Percentiles rank a stretch among this genome's conserved stretches.
phyloP scores from a whole-genome alignment of 2,797 vertebrate genomes.

The Poeciliopsis infans region DNA sequence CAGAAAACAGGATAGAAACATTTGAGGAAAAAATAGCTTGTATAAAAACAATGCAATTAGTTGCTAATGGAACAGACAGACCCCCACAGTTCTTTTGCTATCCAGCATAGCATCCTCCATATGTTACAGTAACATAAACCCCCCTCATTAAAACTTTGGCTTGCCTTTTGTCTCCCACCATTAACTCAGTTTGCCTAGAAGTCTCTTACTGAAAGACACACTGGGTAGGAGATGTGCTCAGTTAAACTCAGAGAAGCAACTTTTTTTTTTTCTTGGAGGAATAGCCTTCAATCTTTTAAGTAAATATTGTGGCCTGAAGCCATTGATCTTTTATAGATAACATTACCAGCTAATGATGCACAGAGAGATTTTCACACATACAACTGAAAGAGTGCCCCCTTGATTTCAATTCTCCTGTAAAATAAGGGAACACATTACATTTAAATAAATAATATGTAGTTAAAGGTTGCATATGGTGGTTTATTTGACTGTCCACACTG shows the following conservation, averaged over 20 bases:
- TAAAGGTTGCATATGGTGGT: slow-evolving; percentile 15
- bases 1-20: slow-evolving; percentile 21
- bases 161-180: slow-evolving; percentile 68
- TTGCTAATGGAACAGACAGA: slow-evolving; percentile 64
- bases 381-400: slow-evolving; percentile 37
- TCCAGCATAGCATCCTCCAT: slow-evolving; percentile 62
- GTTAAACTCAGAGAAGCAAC: slow-evolving; percentile 61
- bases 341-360: slow-evolving; percentile 71
- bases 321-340: slow-evolving; percentile 70
- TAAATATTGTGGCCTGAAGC: slow-evolving; percentile 67
- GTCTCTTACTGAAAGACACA: slow-evolving; percentile 53
- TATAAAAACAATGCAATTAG: slow-evolving; percentile 56
- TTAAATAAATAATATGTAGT: slow-evolving; percentile 28
- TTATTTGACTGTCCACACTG: slow-evolving; percentile 13
- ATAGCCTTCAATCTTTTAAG: slow-evolving; percentile 70
- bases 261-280: slow-evolving; percentile 53
- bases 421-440: slow-evolving; percentile 43
- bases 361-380: slow-evolving; percentile 44
- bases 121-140: slow-evolving; percentile 69
- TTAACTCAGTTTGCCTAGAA: slow-evolving; percentile 69
- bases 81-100: slow-evolving; percentile 63
- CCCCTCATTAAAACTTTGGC: slow-evolving; percentile 57
- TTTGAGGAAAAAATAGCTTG: slow-evolving; percentile 23
- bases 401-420: slow-evolving; percentile 46
- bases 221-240: slow-evolving; percentile 52